These are phyloP conservation scores for Eucidaris tribuloides DNA, from an alignment of 35 echinoderm and acorn worm species.

Conservation along the genomic window DNA sequence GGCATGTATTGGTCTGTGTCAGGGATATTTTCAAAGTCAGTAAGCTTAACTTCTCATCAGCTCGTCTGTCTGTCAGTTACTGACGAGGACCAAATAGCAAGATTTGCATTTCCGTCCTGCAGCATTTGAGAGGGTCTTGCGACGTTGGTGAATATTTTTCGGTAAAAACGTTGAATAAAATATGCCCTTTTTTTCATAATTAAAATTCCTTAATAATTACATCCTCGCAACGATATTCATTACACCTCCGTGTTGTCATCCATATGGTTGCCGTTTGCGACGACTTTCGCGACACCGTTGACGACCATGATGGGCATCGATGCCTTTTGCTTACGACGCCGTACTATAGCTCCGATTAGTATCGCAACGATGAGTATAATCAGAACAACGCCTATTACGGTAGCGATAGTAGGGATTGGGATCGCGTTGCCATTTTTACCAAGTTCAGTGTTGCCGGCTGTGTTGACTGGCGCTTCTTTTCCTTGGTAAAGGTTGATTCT, in stretches of 20 bases:
- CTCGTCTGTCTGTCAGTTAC: too few species aligned
- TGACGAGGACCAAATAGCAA: too few species aligned
- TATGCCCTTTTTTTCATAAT: not conserved
- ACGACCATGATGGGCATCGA: conserved; percentile 29
- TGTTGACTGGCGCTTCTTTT: not conserved
- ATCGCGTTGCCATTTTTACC: not conserved
- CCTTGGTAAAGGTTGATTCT: not conserved
- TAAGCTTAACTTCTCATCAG: too few species aligned
- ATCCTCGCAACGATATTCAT: not conserved
- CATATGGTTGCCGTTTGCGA: conserved; percentile 47
- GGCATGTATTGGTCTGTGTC: too few species aligned
- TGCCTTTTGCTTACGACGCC: conserved; percentile 14
- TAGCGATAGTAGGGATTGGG: conserved; percentile 12
- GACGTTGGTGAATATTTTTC: too few species aligned
- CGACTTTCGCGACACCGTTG: conserved; percentile 70
- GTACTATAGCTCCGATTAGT: conserved; percentile 13
- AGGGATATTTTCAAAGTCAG: too few species aligned
- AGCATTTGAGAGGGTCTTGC: too few species aligned
- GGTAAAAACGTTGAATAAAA: too few species aligned
- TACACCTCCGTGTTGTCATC: conserved; percentile 98
- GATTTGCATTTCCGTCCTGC: too few species aligned
- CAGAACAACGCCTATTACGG: conserved; percentile 27
- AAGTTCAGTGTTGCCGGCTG: not conserved
- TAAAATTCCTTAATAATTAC: conserved; percentile 26
- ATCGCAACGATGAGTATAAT: conserved; percentile 58